Evolutionary conservation across 2,797 vertebrate genomes (phyloP), one percentile per base, ranked within the genome.

Genomic region (Loriculus beryllinus): DNA sequence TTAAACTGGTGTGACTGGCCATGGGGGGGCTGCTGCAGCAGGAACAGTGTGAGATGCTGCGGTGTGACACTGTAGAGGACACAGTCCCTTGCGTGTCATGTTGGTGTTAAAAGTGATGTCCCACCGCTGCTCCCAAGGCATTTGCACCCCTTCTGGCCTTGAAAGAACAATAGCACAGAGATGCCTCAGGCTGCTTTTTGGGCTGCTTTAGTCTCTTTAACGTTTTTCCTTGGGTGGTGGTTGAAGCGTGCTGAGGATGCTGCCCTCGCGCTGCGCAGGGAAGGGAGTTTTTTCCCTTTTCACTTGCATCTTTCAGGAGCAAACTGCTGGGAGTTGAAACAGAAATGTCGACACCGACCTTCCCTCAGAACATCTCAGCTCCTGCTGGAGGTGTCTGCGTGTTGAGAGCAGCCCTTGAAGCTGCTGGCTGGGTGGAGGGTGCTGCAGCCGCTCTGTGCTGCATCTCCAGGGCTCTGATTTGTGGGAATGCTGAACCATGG

Each of bases 181-280:
- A 56, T 47, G 63, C 59, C 71, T 91, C 74, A 39, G 62, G 39
- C 60, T 78, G 65, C 49, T 75, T 65, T 92, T 94, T 71, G 79
- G 88, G 76, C 47, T 87, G 60, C 82, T 95, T 42, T 86, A 68
- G 74, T 65, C 49, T 63, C 65, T 68, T 64, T 57, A 84, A 35
- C 2, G 1, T 76, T 90, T 90, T 92, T 43, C 26, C 62, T 89
- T 62, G 78, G n/a, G 42, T 75, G 65, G 35, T 43, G 62, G 89
- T 87, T 92, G 93, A 91, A 95, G 75, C 68, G 92, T 40, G 57
- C 84, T 80, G 81, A 65, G 71, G 86, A 88, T 67, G 81, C 84
- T 94, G 91, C 90, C 82, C 84, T 93, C 23, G 3, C 0, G 0
- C 57, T 91, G 82, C 60, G 28, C 88, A 60, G 67, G 67, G 51